Evolutionary conservation across 2,113 vertebrate species (phyloP).

Genomic region (Peucedramus taeniatus): DNA sequence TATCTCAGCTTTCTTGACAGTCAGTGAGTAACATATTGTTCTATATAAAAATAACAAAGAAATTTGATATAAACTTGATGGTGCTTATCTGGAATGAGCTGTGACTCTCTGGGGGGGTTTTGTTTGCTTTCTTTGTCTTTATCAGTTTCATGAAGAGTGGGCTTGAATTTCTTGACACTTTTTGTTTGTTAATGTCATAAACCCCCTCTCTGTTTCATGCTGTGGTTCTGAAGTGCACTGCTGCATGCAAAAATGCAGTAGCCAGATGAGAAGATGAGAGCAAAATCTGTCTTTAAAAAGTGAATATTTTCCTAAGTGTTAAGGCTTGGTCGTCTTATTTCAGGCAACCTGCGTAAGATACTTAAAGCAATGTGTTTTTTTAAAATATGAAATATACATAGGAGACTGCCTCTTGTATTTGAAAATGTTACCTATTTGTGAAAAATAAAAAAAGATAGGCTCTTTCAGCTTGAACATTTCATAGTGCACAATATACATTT

Average conservation of each 20-base stretch:
- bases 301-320: neutral
- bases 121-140: neutral
- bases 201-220: neutral
- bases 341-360: neutral
- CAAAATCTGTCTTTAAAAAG: neutral
- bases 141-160: neutral
- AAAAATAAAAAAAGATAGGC: neutral
- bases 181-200: neutral
- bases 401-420: neutral
- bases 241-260: neutral
- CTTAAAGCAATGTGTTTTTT: neutral
- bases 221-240: neutral
- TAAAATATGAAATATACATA: rapidly evolving
- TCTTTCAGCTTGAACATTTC: neutral
- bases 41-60: neutral
- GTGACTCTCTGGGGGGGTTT: rapidly evolving
- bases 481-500: neutral
- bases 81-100: neutral
- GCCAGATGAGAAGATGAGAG: neutral
- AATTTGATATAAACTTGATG: neutral
- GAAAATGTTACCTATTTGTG: neutral
- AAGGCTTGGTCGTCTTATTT: neutral
- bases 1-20: neutral
- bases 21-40: neutral
- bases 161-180: neutral